Evolutionary conservation across 2,888 invertebrate genomes (phyloP).

Genomic region (Theretra japonica): DNA sequence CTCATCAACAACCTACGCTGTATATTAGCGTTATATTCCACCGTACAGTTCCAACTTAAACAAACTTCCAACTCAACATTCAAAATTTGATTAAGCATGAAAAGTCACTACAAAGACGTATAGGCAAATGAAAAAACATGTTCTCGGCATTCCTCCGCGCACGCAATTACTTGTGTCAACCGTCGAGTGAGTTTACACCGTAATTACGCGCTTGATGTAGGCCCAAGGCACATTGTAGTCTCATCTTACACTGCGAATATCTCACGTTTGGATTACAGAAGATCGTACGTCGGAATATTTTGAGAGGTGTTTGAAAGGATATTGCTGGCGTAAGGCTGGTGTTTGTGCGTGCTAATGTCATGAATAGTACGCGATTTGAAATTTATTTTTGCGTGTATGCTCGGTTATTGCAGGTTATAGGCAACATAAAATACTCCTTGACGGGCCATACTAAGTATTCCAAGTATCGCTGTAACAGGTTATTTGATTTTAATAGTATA

Average conservation of each 20-base stretch:
- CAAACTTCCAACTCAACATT: background rate
- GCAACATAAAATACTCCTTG: no score
- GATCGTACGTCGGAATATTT: no score
- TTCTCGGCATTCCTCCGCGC: conserved; percentile 47
- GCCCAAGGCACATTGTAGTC: conserved; percentile 32
- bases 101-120: background rate
- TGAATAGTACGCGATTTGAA: background rate
- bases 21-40: no score
- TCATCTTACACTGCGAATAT: no score
- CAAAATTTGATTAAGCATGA: background rate
- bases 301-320: no score
- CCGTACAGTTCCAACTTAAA: no score
- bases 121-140: conserved; percentile 33
- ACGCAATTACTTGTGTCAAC: conserved; percentile 52
- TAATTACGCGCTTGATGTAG: conserved; percentile 51
- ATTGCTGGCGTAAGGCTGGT: background rate
- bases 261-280: no score
- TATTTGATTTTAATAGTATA: no score
- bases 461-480: no score
- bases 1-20: no score
- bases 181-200: conserved; percentile 39
- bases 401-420: no score
- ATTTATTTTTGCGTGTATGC: background rate
- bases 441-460: no score
- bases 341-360: background rate